These are phyloP conservation scores for Unio delphinus DNA, from an alignment of 2,888 invertebrate species.

Conservation along the genomic window DNA sequence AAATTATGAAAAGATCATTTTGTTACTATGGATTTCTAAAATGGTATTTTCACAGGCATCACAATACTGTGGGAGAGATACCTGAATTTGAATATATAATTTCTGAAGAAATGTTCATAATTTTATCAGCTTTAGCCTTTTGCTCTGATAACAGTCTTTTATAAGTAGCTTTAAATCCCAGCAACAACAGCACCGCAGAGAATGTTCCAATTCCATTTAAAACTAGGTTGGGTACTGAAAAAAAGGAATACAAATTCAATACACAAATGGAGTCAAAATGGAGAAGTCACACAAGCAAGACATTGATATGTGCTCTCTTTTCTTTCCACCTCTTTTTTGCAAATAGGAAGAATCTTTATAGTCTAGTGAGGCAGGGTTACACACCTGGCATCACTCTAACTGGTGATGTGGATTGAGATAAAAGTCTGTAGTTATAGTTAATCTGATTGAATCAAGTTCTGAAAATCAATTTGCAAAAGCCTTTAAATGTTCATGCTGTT, in stretches of 20 bases:
- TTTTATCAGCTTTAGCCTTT: constrained; percentile 52
- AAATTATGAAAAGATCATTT: no score
- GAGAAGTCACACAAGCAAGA: not conserved
- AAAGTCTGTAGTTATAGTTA: no score
- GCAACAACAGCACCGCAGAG: constrained; percentile 50
- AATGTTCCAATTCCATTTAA: constrained; percentile 49
- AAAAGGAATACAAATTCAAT: not conserved
- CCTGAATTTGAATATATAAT: constrained; percentile 2
- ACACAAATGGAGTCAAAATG: not conserved
- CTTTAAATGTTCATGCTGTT: no score
- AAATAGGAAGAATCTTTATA: no score
- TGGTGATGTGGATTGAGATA: no score
- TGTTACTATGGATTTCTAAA: no score
- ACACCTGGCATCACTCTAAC: no score
- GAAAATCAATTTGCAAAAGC: no score
- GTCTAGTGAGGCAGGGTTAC: no score
- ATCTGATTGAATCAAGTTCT: no score
- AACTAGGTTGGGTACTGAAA: constrained; percentile 63
- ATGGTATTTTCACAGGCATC: no score
- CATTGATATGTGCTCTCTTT: not conserved
- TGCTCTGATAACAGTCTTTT: constrained; percentile 62
- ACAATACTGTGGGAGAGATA: not conserved
- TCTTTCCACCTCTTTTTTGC: no score
- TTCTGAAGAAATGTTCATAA: constrained; percentile 41
- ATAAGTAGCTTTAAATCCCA: constrained; percentile 62